Evolutionary conservation across 2,888 invertebrate genomes (phyloP).

Genomic region (Sesia bembeciformis): DNA sequence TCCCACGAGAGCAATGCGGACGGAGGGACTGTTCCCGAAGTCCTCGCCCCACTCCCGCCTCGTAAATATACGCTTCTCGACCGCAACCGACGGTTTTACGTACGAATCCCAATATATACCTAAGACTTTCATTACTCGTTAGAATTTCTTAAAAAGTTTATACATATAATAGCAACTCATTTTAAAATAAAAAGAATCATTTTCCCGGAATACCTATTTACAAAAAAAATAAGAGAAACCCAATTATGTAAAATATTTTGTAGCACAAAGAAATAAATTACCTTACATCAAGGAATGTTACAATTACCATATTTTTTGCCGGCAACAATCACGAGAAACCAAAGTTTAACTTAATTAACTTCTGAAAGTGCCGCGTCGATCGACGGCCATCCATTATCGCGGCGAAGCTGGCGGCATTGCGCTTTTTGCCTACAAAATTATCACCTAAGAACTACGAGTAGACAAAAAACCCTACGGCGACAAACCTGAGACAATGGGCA

Average conservation of each 20-base stretch:
- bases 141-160: background rate
- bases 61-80: conserved; percentile 9
- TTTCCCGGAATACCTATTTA: too few relatives aligned
- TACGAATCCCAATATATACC: background rate
- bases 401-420: conserved; percentile 9
- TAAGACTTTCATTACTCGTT: background rate
- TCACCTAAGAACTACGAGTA: conserved; percentile 31
- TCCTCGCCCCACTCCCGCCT: conserved; percentile 6
- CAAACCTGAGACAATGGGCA: conserved; percentile 33
- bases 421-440: conserved; percentile 35
- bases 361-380: too few relatives aligned
- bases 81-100: background rate
- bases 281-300: too few relatives aligned
- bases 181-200: too few relatives aligned
- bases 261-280: too few relatives aligned
- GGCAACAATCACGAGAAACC: too few relatives aligned
- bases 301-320: too few relatives aligned
- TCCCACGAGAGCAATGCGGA: conserved; percentile 14
- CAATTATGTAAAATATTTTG: too few relatives aligned
- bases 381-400: too few relatives aligned
- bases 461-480: conserved; percentile 41
- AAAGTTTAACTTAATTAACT: too few relatives aligned
- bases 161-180: too few relatives aligned
- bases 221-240: too few relatives aligned
- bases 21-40: conserved; percentile 1